Conservation (phyloP, 2,797 vertebrate species). For the Coreius guichenoti region DNA sequence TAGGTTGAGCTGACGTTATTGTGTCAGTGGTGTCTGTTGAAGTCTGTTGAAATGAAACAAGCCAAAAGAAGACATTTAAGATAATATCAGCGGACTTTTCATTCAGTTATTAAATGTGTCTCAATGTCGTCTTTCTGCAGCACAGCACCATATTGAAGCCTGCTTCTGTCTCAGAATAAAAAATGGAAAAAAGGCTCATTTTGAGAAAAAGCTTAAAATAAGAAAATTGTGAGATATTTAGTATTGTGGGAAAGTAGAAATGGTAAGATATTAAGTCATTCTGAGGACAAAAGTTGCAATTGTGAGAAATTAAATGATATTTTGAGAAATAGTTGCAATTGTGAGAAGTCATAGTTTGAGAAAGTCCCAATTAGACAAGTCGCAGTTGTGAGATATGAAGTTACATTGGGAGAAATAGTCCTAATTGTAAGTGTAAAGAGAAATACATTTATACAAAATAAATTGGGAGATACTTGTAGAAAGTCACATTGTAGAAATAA, state of each 20-base stretch:
- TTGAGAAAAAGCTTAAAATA: background rate
- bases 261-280: background rate
- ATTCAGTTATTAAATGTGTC: background rate
- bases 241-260: background rate
- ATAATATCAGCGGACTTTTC: background rate
- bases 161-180: background rate
- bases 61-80: conserved; percentile 13
- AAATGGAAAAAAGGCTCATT: background rate
- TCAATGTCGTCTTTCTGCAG: background rate
- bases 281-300: background rate
- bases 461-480: background rate
- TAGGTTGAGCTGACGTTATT: background rate
- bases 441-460: background rate
- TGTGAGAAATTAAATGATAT: background rate
- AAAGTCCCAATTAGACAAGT: background rate
- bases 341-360: background rate
- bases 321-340: background rate
- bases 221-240: background rate
- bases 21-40: background rate
- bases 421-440: background rate
- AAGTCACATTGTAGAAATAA: background rate
- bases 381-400: background rate
- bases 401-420: background rate
- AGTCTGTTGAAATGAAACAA: conserved; percentile 9
- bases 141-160: background rate